Evolutionary conservation across 2,797 vertebrate species (phyloP), one percentile per base, ranked within the genome.

Genomic region (Tokudaia muenninki): DNA sequence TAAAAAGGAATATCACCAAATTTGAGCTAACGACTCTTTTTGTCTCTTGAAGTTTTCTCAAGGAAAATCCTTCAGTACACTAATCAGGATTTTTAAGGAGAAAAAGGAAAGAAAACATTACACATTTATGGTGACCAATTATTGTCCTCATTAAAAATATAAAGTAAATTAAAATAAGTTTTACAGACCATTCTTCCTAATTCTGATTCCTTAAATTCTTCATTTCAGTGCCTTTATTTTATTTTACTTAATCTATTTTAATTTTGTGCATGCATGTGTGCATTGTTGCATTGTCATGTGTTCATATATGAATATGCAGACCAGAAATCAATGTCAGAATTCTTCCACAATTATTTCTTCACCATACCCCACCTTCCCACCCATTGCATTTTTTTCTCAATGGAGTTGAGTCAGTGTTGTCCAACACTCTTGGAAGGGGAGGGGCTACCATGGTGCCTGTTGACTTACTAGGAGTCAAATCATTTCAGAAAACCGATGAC

Each of bases 181-280:
- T 93, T 59, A 75, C 8, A 41, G 26, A 84, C 77, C 34, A 3
- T 4, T 19, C 65, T 95, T 87, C 34, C 22, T 17, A 87, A 84
- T 93, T 86, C n/a, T 31, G 1, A 93, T 31, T 81, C 44, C 34
- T 93, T 74, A 75, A 95, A 57, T 91, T 90, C 6, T 22, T 59
- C 7, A 16, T 50, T 79, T 80, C 82, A 95, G 11, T 63, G 72
- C 80, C 0, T 86, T 50, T 16, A 22, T 34, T 86, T 67, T 11
- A 34, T 50, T 50, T 67, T 11, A 41, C 59, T 82, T 61, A 13
- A 50, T 34, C 6, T 50, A 22, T 50, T 86, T 47, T 86, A 50
- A 47, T 63, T 63, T 79, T 67, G 10, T 65, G 29, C 47, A 17
- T 84, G 29, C 10, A 50, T 65, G 4, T 34, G 63, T 65, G 26